Evolutionary conservation across 2,797 vertebrate species (phyloP).

Genomic region (Pseudopleuronectes americanus): DNA sequence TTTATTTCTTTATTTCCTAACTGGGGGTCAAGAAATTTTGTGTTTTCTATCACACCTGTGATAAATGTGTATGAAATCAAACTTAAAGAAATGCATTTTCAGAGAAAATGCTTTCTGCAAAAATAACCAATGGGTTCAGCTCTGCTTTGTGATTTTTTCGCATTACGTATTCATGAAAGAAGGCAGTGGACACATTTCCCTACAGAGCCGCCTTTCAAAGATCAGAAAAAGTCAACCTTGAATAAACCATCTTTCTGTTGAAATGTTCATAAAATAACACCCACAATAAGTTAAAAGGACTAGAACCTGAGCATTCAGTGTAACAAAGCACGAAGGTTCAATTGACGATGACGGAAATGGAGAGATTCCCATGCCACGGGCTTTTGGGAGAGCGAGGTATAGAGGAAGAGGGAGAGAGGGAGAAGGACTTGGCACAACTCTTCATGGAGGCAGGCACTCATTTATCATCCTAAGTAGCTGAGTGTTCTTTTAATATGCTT

Average conservation of each 20-base stretch:
- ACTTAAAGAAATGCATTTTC: not conserved
- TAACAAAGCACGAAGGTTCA: slow-evolving; percentile 15
- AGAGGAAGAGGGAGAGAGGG: slow-evolving; percentile 8
- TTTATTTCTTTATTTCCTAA: slow-evolving; percentile 3
- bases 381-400: slow-evolving; percentile 10
- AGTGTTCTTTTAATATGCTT: slow-evolving; percentile 73
- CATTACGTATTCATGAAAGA: slow-evolving; percentile 5
- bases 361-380: slow-evolving; percentile 25
- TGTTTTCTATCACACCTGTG: not conserved
- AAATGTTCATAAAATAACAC: too few species aligned
- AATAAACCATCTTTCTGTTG: too few species aligned
- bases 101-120: slow-evolving; percentile 31
- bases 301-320: slow-evolving; percentile 14
- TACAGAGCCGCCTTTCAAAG: not conserved
- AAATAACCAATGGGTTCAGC: slow-evolving; percentile 3
- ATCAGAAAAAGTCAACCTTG: too few species aligned
- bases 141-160: slow-evolving; percentile 7
- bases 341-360: slow-evolving; percentile 22
- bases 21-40: not conserved
- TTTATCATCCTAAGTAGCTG: slow-evolving; percentile 76
- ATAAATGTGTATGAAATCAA: not conserved
- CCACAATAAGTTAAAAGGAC: not conserved
- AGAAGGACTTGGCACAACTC: slow-evolving; percentile 40
- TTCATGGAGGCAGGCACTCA: slow-evolving; percentile 52
- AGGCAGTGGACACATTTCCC: not conserved